Evolutionary conservation across 2,888 invertebrate species (phyloP).

Genomic region (Tenodera sinensis): DNA sequence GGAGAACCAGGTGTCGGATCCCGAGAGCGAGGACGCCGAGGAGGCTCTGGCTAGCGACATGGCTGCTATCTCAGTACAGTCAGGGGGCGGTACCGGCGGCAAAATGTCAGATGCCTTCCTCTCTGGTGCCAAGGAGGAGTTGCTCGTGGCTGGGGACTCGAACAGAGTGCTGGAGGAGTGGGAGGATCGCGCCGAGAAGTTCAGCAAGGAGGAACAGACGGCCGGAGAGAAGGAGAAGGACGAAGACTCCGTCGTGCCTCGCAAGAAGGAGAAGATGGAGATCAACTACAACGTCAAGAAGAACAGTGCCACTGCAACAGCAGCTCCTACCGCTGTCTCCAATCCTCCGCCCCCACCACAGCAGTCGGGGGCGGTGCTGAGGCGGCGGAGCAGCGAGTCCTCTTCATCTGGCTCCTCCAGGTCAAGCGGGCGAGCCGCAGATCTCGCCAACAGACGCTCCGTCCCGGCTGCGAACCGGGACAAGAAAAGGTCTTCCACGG

Average conservation of each 20-base stretch:
- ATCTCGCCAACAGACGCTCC: slow-evolving; percentile 30
- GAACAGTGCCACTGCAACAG: slow-evolving; percentile 38
- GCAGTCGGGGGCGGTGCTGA: slow-evolving; percentile 15
- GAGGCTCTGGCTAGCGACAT: background rate
- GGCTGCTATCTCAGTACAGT: slow-evolving; percentile 1
- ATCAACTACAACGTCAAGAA: slow-evolving; percentile 45
- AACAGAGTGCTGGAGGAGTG: background rate
- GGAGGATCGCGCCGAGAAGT: slow-evolving; percentile 28
- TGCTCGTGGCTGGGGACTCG: slow-evolving; percentile 35
- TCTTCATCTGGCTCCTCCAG: background rate
- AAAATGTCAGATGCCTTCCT: slow-evolving; percentile 58
- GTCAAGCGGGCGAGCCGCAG: background rate
- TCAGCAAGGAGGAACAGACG: slow-evolving; percentile 33
- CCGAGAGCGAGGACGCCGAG: background rate
- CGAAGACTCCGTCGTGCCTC: slow-evolving; percentile 46
- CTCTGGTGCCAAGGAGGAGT: slow-evolving; percentile 57
- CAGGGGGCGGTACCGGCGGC: slow-evolving; percentile 19
- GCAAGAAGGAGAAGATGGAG: slow-evolving; percentile 54
- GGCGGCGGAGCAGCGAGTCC: slow-evolving; percentile 23
- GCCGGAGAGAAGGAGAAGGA: slow-evolving; percentile 43
- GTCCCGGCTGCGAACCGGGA: slow-evolving; percentile 44
- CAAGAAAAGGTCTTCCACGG: slow-evolving; percentile 46
- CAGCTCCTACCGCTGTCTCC: slow-evolving; percentile 37
- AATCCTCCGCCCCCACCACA: slow-evolving; percentile 26
- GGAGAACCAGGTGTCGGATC: background rate